Base-by-base conservation (phyloP, 2,797 vertebrate species). In the Steatocranus sp. region DNA sequence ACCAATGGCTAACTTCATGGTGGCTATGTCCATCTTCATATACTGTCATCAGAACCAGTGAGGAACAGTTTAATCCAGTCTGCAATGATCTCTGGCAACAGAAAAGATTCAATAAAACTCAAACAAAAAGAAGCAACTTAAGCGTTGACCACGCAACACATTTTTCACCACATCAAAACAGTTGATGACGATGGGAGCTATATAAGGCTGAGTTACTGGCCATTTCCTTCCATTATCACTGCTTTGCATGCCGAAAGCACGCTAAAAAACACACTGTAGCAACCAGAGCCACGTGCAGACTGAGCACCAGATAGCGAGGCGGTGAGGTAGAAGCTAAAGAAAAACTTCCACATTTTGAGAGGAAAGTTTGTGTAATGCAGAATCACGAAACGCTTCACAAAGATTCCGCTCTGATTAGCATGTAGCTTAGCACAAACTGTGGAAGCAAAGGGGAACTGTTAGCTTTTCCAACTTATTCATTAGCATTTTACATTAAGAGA, bases 201-300 rank as follows among this genome's bases (percentile, higher is more conserved):
- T 73, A 18, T 78, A 79, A 83, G 82, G 88, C 80, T 27, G 68
- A 82, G 80, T 82, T 86, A 86, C 84, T 86, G 90, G 83, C 80
- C 87, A 85, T 88, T 89, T 90, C 86, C 87, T 84, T 86, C 89
- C 83, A 82, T 75, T 76, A 11, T 83, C 83, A 70, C 66, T 51
- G 89, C 74, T 82, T 76, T 25, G 88, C 81, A 90, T 34, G 54
- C 75, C 56, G 79, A 78, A 25, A 83, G 84, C 88, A 87, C 78
- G 12, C 75, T 36, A 75, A 82, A 83, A 27, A 84, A 82, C 85
- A 84, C 68, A 73, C 43, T 9, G 25, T 73, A 48, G 27, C 70
- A 76, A 34, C 74, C 86, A 89, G 84, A 78, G 80, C 78, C 79
- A 34, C 1, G 5, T 25, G 20, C 83, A 75, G 49, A 76, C 66